Base-by-base conservation (phyloP, 30 jellyfish, hydroid and myxozoan genomes). In the Cassiopea xamachana region DNA sequence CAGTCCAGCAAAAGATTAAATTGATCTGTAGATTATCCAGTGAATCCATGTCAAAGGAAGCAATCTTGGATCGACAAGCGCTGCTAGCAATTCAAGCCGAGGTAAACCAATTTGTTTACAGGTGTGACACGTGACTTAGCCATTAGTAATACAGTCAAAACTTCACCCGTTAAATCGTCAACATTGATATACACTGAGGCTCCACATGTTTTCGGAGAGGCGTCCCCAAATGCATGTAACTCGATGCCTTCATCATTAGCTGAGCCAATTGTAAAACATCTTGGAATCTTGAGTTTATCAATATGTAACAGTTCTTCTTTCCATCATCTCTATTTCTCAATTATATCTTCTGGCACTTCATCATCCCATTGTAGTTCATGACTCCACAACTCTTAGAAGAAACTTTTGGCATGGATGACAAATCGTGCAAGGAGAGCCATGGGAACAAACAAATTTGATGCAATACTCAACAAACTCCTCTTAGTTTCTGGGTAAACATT, bases 381-480 rank as follows among this genome's bases (percentile, higher is more conserved):
- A 49, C 75, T 48, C 73, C 73, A 83, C 15, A 61, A 7, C 6
- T 72, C 74, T 48, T 83, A 86, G 62, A 83, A 68, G 48, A 83
- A 6, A 45, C 46, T 67, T 83, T 83, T 83, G 3, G 68, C 84
- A 8, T 49, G 46, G n/a, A 83, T 12, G 68, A 83, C 72, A 55
- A 18, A 44, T 4, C 73, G 91, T 46, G 85, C 12, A 44, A 72
- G 48, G 15, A 83, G 48, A 5, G 86, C 82, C 84, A 62, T 46
- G 13, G 91, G 85, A 67, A 64, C 91, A 83, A 68, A 83, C 50
- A 82, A 43, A n/a, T 83, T 83, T 19, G 89, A 55, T 58, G 89
- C 78, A 46, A 60, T 19, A 45, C 87, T 78, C 74, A 78, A 78
- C 58, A 78, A n/a, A n/a, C 75, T 16, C 12, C 87, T 47, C 74